Percentiles rank a stretch among this genome's conserved stretches.
These are phyloP conservation scores for Gymnobelideus leadbeateri DNA, from an alignment of 2,113 vertebrate species.

Conservation along the genomic window DNA sequence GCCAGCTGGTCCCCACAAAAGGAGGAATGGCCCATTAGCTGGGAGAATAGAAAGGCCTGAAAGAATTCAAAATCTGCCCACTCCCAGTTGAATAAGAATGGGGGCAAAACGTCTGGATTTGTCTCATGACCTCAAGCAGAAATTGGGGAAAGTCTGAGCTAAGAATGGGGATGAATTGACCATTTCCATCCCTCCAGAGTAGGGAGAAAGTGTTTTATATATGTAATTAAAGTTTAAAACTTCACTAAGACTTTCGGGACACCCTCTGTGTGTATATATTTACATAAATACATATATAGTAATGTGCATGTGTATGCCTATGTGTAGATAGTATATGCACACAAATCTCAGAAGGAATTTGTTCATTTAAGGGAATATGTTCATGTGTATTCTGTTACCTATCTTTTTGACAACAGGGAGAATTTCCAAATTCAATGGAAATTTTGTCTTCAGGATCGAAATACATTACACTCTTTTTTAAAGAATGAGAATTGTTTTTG, in stretches of 20 bases:
- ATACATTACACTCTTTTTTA: background rate
- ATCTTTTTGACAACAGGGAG: background rate
- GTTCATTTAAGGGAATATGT: background rate
- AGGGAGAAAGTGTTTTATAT: background rate
- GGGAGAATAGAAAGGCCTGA: background rate
- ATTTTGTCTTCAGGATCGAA: background rate
- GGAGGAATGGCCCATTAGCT: background rate
- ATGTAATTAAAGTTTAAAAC: background rate
- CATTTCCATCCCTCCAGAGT: background rate
- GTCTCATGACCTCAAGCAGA: background rate
- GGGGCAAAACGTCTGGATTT: background rate
- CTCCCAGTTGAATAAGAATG: background rate
- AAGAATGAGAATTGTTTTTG: background rate
- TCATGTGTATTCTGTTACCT: background rate
- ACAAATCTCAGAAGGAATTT: conserved; percentile 26
- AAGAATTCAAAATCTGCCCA: background rate
- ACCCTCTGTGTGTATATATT: background rate
- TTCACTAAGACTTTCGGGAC: background rate
- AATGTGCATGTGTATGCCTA: background rate
- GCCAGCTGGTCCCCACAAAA: background rate
- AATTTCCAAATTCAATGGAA: background rate
- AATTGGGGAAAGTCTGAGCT: background rate
- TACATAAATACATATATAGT: background rate
- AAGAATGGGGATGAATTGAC: background rate
- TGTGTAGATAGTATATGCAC: background rate